phyloP scores from a whole-genome alignment of 2,113 vertebrate species.

The Scalopus aquaticus region DNA sequence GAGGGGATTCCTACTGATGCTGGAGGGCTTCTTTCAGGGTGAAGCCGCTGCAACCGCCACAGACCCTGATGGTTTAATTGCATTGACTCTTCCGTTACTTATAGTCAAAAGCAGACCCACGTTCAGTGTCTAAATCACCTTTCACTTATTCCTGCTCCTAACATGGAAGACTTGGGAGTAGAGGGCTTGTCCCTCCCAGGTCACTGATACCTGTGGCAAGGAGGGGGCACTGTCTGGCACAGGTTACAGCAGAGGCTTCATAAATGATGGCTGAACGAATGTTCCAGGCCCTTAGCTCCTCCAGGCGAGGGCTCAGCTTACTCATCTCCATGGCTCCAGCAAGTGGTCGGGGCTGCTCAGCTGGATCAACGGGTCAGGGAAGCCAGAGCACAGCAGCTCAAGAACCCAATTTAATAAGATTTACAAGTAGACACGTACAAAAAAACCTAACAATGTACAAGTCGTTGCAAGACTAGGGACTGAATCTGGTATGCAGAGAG shows the following conservation, averaged over 20 bases:
- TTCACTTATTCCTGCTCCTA: neutral
- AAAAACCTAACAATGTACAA: conserved; percentile 68
- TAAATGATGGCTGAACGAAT: neutral
- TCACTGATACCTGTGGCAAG: accelerated
- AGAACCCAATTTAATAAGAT: conserved; percentile 81
- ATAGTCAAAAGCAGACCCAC: neutral
- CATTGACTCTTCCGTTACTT: neutral
- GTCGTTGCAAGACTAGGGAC: conserved; percentile 39
- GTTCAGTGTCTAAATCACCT: neutral
- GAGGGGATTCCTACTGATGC: neutral
- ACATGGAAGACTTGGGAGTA: neutral
- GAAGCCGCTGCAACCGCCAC: accelerated
- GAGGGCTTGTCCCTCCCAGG: neutral
- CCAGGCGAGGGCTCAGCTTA: neutral
- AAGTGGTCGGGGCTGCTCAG: neutral
- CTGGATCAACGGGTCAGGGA: neutral
- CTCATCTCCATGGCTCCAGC: neutral
- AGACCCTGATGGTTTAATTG: accelerated
- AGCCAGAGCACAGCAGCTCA: conserved; percentile 29
- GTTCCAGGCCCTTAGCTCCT: neutral
- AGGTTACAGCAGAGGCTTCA: neutral
- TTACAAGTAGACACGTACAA: conserved; percentile 71
- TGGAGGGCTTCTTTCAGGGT: neutral
- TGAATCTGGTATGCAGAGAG: conserved; percentile 22
- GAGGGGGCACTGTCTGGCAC: neutral